phyloP scores from a whole-genome alignment of 2,888 invertebrate species.

The Nycteola revayana region DNA sequence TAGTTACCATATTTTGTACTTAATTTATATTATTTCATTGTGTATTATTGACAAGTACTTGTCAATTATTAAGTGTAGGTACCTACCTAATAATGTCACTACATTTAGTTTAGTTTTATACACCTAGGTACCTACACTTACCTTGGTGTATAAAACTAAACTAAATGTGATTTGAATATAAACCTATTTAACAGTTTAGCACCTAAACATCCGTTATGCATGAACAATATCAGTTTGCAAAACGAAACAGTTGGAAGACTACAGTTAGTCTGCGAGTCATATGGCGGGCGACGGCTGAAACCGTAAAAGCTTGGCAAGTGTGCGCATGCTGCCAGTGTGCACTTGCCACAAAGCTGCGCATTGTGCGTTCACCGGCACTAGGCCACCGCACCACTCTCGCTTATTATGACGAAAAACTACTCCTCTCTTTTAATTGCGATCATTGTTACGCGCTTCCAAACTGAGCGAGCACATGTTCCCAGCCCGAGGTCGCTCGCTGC shows the following conservation, averaged over 20 bases:
- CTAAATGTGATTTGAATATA: no score
- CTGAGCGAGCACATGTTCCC: constrained; percentile 66
- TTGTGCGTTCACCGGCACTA: constrained; percentile 39
- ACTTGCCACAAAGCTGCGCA: constrained; percentile 38
- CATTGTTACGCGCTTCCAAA: constrained; percentile 54
- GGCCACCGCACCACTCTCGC: constrained; percentile 43
- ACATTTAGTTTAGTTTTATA: no score
- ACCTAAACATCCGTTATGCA: constrained; percentile 12
- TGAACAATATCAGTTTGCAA: constrained; percentile 16
- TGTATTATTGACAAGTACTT: no score
- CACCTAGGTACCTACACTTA: no score
- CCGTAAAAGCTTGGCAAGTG: constrained; percentile 67
- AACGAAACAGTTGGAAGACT: constrained; percentile 27
- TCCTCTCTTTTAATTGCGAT: constrained; percentile 57
- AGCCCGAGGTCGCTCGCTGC: constrained; percentile 57
- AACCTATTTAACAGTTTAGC: no score
- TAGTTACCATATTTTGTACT: no score
- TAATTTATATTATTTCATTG: no score
- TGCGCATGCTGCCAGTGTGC: constrained; percentile 30
- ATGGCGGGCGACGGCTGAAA: constrained; percentile 67
- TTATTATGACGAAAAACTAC: constrained; percentile 53
- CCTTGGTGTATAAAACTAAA: no score
- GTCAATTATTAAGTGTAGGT: no score
- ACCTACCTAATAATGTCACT: no score
- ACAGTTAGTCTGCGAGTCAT: constrained; percentile 55